Conservation (phyloP, 1,140 invertebrate species). For the Cherax quadricarinatus region DNA sequence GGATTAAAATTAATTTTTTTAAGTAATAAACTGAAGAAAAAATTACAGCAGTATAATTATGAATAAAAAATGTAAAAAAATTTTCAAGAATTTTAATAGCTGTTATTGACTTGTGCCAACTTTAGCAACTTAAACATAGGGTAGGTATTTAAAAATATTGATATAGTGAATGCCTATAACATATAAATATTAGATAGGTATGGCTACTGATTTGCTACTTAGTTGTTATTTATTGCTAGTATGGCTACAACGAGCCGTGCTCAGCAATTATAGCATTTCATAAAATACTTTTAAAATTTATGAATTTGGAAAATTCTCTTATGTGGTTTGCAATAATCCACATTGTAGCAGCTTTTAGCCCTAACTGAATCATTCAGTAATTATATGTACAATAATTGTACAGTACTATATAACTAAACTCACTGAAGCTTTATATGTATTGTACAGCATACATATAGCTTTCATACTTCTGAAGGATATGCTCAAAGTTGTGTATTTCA, state of each 20-base stretch:
- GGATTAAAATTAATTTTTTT: no score
- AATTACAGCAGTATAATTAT: no score
- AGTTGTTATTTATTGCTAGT: no score
- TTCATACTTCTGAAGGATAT: background rate
- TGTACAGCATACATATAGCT: background rate
- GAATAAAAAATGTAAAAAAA: no score
- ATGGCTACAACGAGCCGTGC: background rate
- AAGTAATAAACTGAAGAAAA: no score
- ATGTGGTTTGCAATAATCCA: background rate
- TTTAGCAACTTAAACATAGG: background rate
- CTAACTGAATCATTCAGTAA: background rate
- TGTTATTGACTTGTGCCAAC: background rate
- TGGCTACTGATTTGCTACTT: no score
- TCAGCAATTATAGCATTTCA: background rate
- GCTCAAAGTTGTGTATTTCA: constrained; percentile 38
- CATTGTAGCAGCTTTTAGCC: background rate
- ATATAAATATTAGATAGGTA: no score
- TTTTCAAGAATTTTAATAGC: background rate
- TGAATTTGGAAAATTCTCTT: no score
- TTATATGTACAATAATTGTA: background rate
- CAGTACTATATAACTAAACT: background rate
- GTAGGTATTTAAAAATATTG: background rate
- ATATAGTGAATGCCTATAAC: background rate
- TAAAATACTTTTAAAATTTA: background rate
- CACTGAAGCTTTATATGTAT: background rate